Evolutionary conservation across 1,140 invertebrate species (phyloP), one percentile per base, ranked within the genome.

Genomic region (Eufriesea mexicana): DNA sequence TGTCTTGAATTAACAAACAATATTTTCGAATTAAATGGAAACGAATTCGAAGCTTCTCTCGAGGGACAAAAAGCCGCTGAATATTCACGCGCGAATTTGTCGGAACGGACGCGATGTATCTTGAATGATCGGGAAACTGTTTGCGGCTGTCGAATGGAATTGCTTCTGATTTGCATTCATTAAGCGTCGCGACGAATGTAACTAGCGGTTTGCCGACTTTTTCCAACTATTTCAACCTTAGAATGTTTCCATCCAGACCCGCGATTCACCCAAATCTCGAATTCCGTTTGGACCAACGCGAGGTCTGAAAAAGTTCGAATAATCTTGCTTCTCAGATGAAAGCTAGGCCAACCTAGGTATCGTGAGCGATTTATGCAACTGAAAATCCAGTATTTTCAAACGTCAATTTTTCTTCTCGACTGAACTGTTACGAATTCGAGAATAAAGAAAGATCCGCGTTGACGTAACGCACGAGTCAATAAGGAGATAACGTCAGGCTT

Each of bases 51-150:
- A 18, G 42, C 23, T 49, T 51, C 47, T 51, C 68, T 51, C 5
- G n/a, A 70, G 12, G 0, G 42, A 14, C 16, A 70, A 70, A 49
- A 51, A 70, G 28, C 51, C 51, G 68, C 9, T 70, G 68, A 70
- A 70, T 70, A 70, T 70, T 70, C 47, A 70, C 47, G 67, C 14
- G 16, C 8, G 47, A 70, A 51, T 70, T 51, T 70, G 47, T 51
- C 20, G 47, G 18, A 42, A 9, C 62, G 35, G 28, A 42, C 16
- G 28, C 6, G 62, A 64, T 64, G 35, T 66, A 23, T 42, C 62
- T 42, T 42, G 35, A 66, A 42, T 25, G 25, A 20, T 42, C 35
- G 35, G 28, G 35, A 8, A 25, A 66, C 25, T 42, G 47, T 28
- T 71, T 51, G 57, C 14, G 55, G n/a, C 16, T 45, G 55, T 61